These are phyloP conservation scores for Rhagoletis zephyria DNA, from an alignment of 1,140 invertebrate species.

Conservation along the genomic window DNA sequence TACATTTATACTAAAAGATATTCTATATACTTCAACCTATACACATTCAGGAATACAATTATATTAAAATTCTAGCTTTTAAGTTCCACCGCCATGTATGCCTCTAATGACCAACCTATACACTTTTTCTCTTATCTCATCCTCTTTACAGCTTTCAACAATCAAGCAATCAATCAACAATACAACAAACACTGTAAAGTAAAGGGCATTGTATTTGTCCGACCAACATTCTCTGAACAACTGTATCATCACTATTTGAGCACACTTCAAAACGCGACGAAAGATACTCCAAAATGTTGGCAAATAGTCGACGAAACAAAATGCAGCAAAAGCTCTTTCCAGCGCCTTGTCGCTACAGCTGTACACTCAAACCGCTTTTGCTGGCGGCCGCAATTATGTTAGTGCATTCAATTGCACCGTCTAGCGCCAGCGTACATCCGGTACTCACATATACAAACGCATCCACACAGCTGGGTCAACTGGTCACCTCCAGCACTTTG, in stretches of 20 bases:
- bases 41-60: no score
- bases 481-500: slow-evolving; percentile 77
- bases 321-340: neutral
- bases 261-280: neutral
- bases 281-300: neutral
- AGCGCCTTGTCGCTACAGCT: neutral
- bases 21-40: no score
- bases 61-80: no score
- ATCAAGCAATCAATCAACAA: slow-evolving; percentile 45
- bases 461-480: slow-evolving; percentile 68
- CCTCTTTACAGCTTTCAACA: slow-evolving; percentile 39
- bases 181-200: neutral
- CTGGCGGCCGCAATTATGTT: neutral
- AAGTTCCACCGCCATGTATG: neutral
- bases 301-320: neutral
- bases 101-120: neutral
- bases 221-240: slow-evolving; percentile 13
- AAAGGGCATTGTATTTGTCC: slow-evolving; percentile 20
- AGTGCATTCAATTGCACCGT: slow-evolving; percentile 1
- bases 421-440: slow-evolving; percentile 58
- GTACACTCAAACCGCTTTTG: neutral
- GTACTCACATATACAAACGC: slow-evolving; percentile 67
- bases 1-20: neutral
- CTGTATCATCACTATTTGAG: neutral
- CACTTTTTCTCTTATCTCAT: neutral